Evolutionary conservation across 2,113 vertebrate genomes (phyloP).

Genomic region (Tursiops truncatus): DNA sequence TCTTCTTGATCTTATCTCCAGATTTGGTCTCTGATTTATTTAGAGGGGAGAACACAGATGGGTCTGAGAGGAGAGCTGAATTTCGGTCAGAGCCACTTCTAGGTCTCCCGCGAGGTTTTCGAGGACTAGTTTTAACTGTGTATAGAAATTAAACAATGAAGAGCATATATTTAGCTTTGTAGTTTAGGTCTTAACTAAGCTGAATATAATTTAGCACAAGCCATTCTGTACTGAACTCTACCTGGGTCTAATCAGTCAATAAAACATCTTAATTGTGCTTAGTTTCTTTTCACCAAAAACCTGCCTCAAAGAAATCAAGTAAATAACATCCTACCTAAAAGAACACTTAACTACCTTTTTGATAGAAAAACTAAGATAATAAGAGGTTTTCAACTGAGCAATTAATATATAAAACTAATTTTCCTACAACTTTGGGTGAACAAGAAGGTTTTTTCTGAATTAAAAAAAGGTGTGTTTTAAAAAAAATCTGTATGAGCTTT

Average conservation of each 20-base stretch:
- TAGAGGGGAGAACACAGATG: slow-evolving; percentile 83
- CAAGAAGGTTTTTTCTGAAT: neutral
- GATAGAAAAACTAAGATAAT: slow-evolving; percentile 28
- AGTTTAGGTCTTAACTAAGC: slow-evolving; percentile 61
- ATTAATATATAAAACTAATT: neutral
- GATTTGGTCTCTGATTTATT: slow-evolving; percentile 88
- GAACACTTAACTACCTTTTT: slow-evolving; percentile 20
- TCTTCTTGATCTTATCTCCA: slow-evolving; percentile 92
- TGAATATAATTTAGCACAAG: slow-evolving; percentile 69
- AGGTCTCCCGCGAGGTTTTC: slow-evolving; percentile 89
- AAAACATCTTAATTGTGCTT: slow-evolving; percentile 48
- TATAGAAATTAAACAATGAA: slow-evolving; percentile 78
- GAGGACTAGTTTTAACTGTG: slow-evolving; percentile 85
- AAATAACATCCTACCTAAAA: slow-evolving; percentile 39
- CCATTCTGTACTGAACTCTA: slow-evolving; percentile 42
- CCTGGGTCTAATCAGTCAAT: slow-evolving; percentile 41
- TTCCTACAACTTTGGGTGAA: slow-evolving; percentile 28
- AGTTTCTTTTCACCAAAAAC: slow-evolving; percentile 63
- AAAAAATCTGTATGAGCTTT: slow-evolving; percentile 1
- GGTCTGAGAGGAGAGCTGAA: slow-evolving; percentile 83
- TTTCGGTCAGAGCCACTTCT: slow-evolving; percentile 85
- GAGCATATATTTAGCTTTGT: slow-evolving; percentile 69
- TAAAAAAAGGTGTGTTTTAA: neutral
- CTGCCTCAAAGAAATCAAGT: slow-evolving; percentile 9
- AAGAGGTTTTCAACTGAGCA: neutral